Base-by-base conservation (phyloP, 2,797 vertebrate genomes). In the Crax fasciolata region DNA sequence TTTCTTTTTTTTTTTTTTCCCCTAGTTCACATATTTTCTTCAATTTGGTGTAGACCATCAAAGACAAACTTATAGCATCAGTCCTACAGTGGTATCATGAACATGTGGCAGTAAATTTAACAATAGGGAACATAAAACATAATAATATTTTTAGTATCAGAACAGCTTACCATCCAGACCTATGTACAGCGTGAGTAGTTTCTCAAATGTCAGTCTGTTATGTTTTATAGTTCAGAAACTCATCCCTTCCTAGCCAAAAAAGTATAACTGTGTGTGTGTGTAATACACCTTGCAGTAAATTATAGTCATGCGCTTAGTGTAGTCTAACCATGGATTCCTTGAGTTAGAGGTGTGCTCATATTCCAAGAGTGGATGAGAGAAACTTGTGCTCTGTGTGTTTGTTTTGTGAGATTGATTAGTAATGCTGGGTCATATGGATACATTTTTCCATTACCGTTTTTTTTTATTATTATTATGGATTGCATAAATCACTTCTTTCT, bases 331-430 rank as follows among this genome's bases (percentile, higher is more conserved):
- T 52, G 24, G 54, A 59, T 59, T 76, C 6, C 16, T 63, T 38
- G 54, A 72, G 17, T 39, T 7, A 57, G 63, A 92, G 10, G 14
- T 51, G 21, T 9, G 13, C 17, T 73, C 7, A 7, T 24, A 27
- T 10, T 58, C 54, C 9, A 27, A 20, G 9, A 80, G 9, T 38
- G 25, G 28, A 19, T 23, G 39, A 54, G 24, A 80, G 27, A 61
- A 85, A 74, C 16, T 3, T 1, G 8, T 54, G 16, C 21, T 49
- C 10, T 3, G 2, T 1, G 1, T 1, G 1, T n/a, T 5, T 43
- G 25, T 72, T 66, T 21, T 27, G 2, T 25, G 41, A 61, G 43
- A 49, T 25, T 21, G 18, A 65, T 18, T 59, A 39, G 48, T 71
- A 83, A n/a, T 11, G 4, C 13, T 55, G 58, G 24, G 46, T 68